Conservation (phyloP, 2,797 vertebrate genomes). For the Sebastes matsubarae region DNA sequence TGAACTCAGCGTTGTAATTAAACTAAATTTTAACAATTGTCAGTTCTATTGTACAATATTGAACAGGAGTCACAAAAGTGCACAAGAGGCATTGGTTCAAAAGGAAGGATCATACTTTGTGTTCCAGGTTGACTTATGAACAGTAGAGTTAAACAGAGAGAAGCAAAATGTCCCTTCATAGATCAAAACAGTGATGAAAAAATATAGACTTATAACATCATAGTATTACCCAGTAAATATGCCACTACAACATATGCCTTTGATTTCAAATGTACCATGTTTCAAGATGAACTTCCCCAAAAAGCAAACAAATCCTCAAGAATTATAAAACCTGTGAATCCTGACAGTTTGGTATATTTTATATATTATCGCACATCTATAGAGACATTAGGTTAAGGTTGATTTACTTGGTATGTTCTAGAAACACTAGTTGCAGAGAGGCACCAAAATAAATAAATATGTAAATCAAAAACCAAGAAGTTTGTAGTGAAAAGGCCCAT, state of each 20-base stretch:
- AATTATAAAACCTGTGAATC: constrained; percentile 40
- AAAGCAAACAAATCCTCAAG: constrained; percentile 27
- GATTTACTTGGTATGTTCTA: constrained; percentile 40
- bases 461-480: constrained; percentile 53
- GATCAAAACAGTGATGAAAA: constrained; percentile 74
- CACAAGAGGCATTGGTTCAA: constrained; percentile 78
- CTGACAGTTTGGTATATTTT: constrained; percentile 47
- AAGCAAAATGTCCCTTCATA: constrained; percentile 61
- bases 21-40: constrained; percentile 91
- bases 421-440: constrained; percentile 56
- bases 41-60: constrained; percentile 88
- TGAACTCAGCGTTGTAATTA: constrained; percentile 65
- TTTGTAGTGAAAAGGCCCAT: constrained; percentile 54
- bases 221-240: constrained; percentile 66
- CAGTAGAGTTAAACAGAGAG: constrained; percentile 40
- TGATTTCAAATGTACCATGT: constrained; percentile 40
- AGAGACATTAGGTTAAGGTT: constrained; percentile 37
- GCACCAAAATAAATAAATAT: constrained; percentile 76
- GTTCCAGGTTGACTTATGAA: constrained; percentile 54
- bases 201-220: constrained; percentile 74
- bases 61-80: constrained; percentile 87
- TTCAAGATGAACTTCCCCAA: constrained; percentile 18
- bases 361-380: constrained; percentile 55
- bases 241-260: constrained; percentile 51
- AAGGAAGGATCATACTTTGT: constrained; percentile 61